phyloP scores from a whole-genome alignment of 1,140 invertebrate genomes.

The Drosophila gunungcola region DNA sequence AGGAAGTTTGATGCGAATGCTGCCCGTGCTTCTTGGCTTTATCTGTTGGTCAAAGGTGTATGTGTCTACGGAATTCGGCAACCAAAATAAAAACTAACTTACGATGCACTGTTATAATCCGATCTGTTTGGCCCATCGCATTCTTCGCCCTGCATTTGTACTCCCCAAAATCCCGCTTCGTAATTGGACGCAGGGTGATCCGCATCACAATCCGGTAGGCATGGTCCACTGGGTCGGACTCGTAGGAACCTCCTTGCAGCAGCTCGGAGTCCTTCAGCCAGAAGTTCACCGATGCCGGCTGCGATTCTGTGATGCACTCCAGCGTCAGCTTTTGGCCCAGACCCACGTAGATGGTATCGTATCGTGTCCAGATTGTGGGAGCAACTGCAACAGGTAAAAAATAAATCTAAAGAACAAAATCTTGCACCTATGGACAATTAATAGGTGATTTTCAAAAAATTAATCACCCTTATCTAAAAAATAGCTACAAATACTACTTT shows the following conservation, averaged over 20 bases:
- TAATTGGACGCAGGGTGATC: slow-evolving; percentile 86
- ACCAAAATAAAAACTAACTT: slow-evolving; percentile 35
- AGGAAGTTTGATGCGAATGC: slow-evolving; percentile 69
- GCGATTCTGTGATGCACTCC: slow-evolving; percentile 87
- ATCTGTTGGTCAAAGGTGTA: slow-evolving; percentile 22
- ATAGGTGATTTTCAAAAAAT: too few relatives aligned
- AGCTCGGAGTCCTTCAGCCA: slow-evolving; percentile 85
- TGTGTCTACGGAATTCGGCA: neutral
- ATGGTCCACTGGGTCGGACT: slow-evolving; percentile 86
- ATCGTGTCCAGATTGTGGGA: slow-evolving; percentile 87
- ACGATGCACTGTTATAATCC: slow-evolving; percentile 87
- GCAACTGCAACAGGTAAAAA: slow-evolving; percentile 84
- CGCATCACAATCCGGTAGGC: slow-evolving; percentile 87
- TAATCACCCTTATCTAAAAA: too few relatives aligned
- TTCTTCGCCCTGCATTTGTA: slow-evolving; percentile 88
- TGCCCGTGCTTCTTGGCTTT: slow-evolving; percentile 77
- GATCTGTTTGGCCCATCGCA: slow-evolving; percentile 86
- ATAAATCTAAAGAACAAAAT: too few relatives aligned
- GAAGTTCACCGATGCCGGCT: slow-evolving; percentile 87
- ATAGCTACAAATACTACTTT: too few relatives aligned
- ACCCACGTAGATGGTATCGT: slow-evolving; percentile 86
- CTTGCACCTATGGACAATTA: neutral
- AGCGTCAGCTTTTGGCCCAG: slow-evolving; percentile 86
- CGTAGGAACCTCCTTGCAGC: slow-evolving; percentile 86
- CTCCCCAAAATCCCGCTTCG: slow-evolving; percentile 86